Percentiles rank a stretch among this genome's conserved stretches.
Evolutionary conservation across 2,888 invertebrate species (phyloP).

Genomic region (Notocelia uddmanniana): DNA sequence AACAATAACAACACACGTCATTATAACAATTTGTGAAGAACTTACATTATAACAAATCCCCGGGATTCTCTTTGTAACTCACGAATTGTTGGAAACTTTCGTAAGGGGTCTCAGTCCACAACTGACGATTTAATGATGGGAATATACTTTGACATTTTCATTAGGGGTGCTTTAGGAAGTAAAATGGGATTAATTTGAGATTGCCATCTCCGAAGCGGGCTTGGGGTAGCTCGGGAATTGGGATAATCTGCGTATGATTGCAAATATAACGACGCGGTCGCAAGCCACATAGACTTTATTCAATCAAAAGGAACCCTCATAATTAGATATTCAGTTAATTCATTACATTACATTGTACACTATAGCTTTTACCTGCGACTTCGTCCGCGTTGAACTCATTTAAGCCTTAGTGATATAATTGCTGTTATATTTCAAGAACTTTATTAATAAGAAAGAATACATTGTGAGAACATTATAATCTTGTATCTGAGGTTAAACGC

Average conservation of each 20-base stretch:
- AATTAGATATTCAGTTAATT: background rate
- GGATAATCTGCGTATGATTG: slow-evolving; percentile 31
- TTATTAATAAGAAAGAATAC: no score
- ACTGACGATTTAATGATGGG: slow-evolving; percentile 22
- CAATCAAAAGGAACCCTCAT: background rate
- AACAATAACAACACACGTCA: slow-evolving; percentile 44
- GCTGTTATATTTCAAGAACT: no score
- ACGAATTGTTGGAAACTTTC: slow-evolving; percentile 35
- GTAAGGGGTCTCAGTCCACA: background rate
- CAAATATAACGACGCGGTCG: background rate
- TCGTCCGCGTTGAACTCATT: no score
- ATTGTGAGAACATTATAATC: no score
- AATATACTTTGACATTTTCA: slow-evolving; percentile 28
- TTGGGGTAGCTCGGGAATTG: background rate
- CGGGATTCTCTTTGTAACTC: slow-evolving; percentile 25
- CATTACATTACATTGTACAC: no score
- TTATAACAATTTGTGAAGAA: slow-evolving; percentile 39
- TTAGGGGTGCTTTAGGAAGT: slow-evolving; percentile 24
- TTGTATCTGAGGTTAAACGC: no score
- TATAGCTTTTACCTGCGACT: no score
- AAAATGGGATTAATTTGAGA: slow-evolving; percentile 31
- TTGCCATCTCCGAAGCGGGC: slow-evolving; percentile 6
- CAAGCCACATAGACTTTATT: background rate
- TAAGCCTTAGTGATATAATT: no score
- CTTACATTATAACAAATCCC: slow-evolving; percentile 32